phyloP scores from a whole-genome alignment of 2,888 invertebrate species.

The Aethes cnicana region DNA sequence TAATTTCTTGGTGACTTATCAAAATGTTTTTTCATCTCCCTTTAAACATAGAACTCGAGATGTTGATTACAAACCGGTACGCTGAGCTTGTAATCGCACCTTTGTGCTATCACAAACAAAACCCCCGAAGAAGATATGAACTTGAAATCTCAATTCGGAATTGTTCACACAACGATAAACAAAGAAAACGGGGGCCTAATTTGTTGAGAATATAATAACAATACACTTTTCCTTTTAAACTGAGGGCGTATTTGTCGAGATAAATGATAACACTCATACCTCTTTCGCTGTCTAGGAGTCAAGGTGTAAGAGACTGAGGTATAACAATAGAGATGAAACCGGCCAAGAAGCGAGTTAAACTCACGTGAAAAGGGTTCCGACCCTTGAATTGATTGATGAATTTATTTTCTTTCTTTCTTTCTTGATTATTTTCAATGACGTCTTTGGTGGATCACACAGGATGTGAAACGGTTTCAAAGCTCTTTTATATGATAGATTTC shows the following conservation, averaged over 20 bases:
- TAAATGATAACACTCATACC: slow-evolving; percentile 30
- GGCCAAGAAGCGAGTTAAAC: no score
- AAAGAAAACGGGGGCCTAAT: slow-evolving; percentile 22
- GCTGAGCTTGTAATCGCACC: background rate
- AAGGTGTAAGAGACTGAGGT: slow-evolving; percentile 1
- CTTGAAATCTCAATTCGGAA: slow-evolving; percentile 23
- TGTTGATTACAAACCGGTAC: background rate
- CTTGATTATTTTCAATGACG: no score
- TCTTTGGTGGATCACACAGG: no score
- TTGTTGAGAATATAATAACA: slow-evolving; percentile 29
- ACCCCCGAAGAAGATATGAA: background rate
- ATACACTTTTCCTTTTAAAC: slow-evolving; percentile 30
- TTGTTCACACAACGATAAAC: slow-evolving; percentile 16
- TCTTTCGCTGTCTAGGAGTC: slow-evolving; percentile 19
- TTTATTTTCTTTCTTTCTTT: no score
- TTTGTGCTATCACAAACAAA: background rate
- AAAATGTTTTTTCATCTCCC: no score
- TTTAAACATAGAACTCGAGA: no score
- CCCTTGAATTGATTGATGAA: no score
- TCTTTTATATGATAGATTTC: no score
- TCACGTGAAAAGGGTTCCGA: no score
- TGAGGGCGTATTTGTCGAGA: slow-evolving; percentile 22
- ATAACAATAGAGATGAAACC: background rate
- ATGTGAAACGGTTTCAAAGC: no score
- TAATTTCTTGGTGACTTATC: no score